phyloP scores from a whole-genome alignment of 2,113 vertebrate genomes.

The Dascyllus trimaculatus region DNA sequence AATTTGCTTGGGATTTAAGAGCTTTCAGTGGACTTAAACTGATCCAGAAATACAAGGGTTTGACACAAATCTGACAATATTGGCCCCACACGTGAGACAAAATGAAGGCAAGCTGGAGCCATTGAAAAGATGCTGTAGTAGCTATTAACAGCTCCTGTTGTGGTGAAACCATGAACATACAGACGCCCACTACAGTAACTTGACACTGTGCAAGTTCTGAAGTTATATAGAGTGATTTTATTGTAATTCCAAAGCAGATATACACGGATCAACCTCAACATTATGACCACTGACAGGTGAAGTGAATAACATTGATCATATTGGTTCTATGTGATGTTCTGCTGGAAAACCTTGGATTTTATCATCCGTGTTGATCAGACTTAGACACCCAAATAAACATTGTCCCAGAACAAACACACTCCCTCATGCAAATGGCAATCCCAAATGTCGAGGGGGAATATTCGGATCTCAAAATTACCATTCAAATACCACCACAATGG shows the following conservation, averaged over 20 bases:
- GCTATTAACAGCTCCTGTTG: neutral
- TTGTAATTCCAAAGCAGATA: neutral
- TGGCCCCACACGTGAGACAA: neutral
- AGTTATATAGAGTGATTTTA: neutral
- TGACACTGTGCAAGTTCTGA: rapidly evolving
- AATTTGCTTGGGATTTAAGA: constrained; percentile 20
- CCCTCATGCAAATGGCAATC: too few species aligned
- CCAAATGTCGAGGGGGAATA: too few species aligned
- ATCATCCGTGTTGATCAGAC: too few species aligned
- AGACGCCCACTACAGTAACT: neutral
- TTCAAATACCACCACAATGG: too few species aligned
- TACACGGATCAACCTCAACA: too few species aligned
- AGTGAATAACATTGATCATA: too few species aligned
- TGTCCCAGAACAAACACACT: too few species aligned
- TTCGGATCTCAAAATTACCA: too few species aligned
- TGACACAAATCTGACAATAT: neutral
- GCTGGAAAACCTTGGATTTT: too few species aligned
- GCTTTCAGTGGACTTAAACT: constrained; percentile 12
- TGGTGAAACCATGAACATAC: neutral
- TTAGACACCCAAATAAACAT: too few species aligned
- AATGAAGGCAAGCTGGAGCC: neutral
- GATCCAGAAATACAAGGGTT: neutral
- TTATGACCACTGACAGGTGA: too few species aligned
- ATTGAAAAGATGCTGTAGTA: neutral
- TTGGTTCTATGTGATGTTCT: too few species aligned